Base-by-base conservation (phyloP, 2,888 invertebrate genomes). In the Zelleria hepariella region DNA sequence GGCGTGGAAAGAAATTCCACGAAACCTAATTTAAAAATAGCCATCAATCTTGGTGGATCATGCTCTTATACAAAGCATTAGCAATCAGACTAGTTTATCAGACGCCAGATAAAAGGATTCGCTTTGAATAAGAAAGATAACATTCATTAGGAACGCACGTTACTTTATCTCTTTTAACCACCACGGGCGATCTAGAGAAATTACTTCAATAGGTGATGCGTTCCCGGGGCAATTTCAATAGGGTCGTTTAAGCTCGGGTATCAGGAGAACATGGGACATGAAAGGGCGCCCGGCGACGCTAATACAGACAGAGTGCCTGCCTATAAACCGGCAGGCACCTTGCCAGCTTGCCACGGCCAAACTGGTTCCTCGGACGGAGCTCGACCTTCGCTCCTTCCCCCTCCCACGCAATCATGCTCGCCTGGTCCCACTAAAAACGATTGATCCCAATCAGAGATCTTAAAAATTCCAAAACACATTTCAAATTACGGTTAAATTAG, bases 301-400 rank as follows among this genome's bases (percentile, higher is more conserved):
- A 86, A 83, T 85, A 79, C 78, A 81, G 57, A 24, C 15, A 32
- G 32, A 55, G 42, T 32, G 23, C 20, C 78, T 78, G 84, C 82
- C 84, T 82, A 85, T 84, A 86, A 83, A 80, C 79, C 75, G 78
- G 70, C 71, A 77, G 80, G 84, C 87, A 86, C 86, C 86, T 87
- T 86, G 86, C 82, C 72, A n/a, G n/a, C n/a, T 70, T 74, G 77
- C 78, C 79, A 83, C 75, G 76, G 75, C 32, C 75, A 82, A 87
- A 88, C 87, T 80, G 86, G 87, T 88, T 88, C 73, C 68, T 63
- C 64, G 69, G 69, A 66, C 25, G 10, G 47, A 57, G n/a, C 57
- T 21, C 85, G 86, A 84, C 86, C 86, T 86, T 86, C 85, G 77
- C 72, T 57, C 59, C 69, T 75, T 72, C 77, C 75, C 75, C 69